Conservation (phyloP, 1,140 invertebrate genomes). For the Orius insidiosus region DNA sequence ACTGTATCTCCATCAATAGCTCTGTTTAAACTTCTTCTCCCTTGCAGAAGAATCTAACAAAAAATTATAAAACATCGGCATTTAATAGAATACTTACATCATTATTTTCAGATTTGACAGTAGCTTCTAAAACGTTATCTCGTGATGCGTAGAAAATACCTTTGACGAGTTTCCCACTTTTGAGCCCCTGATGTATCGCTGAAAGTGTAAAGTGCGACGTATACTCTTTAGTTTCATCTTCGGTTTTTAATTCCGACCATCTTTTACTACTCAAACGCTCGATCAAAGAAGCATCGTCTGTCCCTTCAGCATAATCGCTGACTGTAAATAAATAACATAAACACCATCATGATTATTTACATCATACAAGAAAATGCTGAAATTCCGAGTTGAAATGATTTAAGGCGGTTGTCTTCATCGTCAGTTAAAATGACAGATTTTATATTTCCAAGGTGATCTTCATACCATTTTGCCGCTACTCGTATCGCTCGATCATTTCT, state of each 20-base stretch:
- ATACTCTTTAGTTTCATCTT: slow-evolving; percentile 48
- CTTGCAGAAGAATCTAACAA: slow-evolving; percentile 75
- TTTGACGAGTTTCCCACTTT: slow-evolving; percentile 58
- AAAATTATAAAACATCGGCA: neutral
- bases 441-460: slow-evolving; percentile 37
- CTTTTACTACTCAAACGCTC: slow-evolving; percentile 63
- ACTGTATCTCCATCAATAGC: slow-evolving; percentile 94
- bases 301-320: slow-evolving; percentile 50
- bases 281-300: slow-evolving; percentile 41
- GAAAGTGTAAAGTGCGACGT: slow-evolving; percentile 67
- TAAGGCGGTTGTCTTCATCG: slow-evolving; percentile 58
- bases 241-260: slow-evolving; percentile 31
- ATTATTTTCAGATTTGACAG: slow-evolving; percentile 57
- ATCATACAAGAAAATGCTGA: slow-evolving; percentile 44
- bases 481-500: slow-evolving; percentile 85
- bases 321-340: slow-evolving; percentile 29
- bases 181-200: slow-evolving; percentile 63
- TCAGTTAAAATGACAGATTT: slow-evolving; percentile 70
- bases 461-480: slow-evolving; percentile 63
- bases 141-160: slow-evolving; percentile 68
- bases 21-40: slow-evolving; percentile 71
- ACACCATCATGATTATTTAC: neutral
- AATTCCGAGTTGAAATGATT: slow-evolving; percentile 51
- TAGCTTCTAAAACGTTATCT: slow-evolving; percentile 92
- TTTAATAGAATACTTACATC: neutral